A percentile compares a stretch with the other conserved stretches of the same genome.
phyloP scores from a whole-genome alignment of 2,113 vertebrate genomes.

The Scomber colias region DNA sequence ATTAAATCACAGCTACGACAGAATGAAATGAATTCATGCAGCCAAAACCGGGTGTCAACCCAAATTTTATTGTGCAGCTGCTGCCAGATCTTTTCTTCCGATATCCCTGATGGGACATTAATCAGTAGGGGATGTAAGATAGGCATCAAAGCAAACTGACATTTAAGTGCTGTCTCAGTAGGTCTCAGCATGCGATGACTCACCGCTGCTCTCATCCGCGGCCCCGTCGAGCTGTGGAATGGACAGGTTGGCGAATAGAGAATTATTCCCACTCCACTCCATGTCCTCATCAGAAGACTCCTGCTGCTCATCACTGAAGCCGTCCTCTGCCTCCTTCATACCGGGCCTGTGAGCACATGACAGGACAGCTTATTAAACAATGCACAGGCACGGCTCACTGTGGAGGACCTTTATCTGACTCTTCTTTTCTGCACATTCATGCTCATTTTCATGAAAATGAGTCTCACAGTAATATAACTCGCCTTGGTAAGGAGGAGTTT shows the following conservation, averaged over 20 bases:
- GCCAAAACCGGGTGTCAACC: slow-evolving; percentile 3
- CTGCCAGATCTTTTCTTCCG: slow-evolving; percentile 16
- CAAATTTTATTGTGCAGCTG: slow-evolving; percentile 1
- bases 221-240: slow-evolving; percentile 98
- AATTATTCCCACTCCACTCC: slow-evolving; percentile 91
- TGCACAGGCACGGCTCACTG: not conserved
- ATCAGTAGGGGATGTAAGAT: slow-evolving; percentile 27
- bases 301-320: slow-evolving; percentile 90
- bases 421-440: not conserved
- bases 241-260: slow-evolving; percentile 90
- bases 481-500: slow-evolving; percentile 83
- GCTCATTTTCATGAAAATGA: too few relatives aligned
- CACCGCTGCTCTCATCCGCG: slow-evolving; percentile 97
- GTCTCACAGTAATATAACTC: slow-evolving; percentile 18
- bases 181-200: slow-evolving; percentile 45
- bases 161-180: slow-evolving; percentile 11
- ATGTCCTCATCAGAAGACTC: slow-evolving; percentile 95
- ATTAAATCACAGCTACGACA: slow-evolving; percentile 2
- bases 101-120: slow-evolving; percentile 22
- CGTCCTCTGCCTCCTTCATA: slow-evolving; percentile 85
- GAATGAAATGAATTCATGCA: slow-evolving; percentile 2
- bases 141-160: slow-evolving; percentile 30
- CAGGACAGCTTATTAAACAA: slow-evolving; percentile 17
- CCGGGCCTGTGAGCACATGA: slow-evolving; percentile 75
- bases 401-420: not conserved